Evolutionary conservation across 2,797 vertebrate species (phyloP).

Genomic region (Mormyrus proboscirostris): DNA sequence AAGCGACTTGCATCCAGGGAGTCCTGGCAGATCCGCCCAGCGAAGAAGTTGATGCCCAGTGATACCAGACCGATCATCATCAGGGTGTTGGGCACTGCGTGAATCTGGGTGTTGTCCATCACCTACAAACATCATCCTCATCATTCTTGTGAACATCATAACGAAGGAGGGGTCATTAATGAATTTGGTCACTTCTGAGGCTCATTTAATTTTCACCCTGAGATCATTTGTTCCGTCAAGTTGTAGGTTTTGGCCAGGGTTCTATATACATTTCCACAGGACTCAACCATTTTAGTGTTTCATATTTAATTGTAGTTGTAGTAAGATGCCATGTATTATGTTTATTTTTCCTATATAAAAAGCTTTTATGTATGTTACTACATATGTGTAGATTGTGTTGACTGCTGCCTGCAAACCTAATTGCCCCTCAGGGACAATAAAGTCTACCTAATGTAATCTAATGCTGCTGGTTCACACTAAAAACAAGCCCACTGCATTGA

Average conservation of each 20-base stretch:
- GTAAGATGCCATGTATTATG: background rate
- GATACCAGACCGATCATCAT: conserved; percentile 81
- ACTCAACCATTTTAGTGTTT: background rate
- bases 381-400: background rate
- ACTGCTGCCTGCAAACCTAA: background rate
- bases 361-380: background rate
- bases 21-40: conserved; percentile 88
- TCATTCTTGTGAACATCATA: background rate
- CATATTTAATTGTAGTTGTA: background rate
- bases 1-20: conserved; percentile 82
- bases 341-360: background rate
- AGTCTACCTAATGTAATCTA: background rate
- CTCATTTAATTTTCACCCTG: background rate
- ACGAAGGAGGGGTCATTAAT: background rate
- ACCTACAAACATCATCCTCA: conserved; percentile 51
- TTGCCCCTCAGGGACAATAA: background rate
- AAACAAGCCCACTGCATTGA: background rate
- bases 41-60: conserved; percentile 80
- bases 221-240: background rate
- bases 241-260: background rate
- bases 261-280: background rate
- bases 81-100: conserved; percentile 90
- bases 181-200: background rate
- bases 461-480: background rate
- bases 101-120: conserved; percentile 92